These are phyloP conservation scores for Seira ritae DNA, from an alignment of 2,888 invertebrate genomes.

Conservation along the genomic window DNA sequence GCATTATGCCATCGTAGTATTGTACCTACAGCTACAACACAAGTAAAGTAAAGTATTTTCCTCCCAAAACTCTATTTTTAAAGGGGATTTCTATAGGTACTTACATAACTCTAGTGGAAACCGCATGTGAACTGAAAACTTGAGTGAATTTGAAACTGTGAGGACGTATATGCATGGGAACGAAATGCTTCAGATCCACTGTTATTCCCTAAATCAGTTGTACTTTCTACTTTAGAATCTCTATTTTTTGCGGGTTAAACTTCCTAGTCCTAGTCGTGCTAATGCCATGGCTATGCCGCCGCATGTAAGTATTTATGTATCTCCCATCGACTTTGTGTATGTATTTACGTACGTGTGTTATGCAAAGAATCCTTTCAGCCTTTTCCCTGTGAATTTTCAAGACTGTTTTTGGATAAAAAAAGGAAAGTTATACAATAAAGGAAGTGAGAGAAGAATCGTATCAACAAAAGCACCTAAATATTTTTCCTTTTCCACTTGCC, in stretches of 20 bases:
- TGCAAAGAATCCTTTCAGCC: neutral
- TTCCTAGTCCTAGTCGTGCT: too few relatives aligned
- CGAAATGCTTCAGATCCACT: too few relatives aligned
- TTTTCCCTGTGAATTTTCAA: neutral
- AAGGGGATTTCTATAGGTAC: too few relatives aligned
- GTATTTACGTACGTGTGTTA: neutral
- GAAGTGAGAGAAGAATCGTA: neutral
- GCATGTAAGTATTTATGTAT: too few relatives aligned
- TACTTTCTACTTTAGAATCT: neutral
- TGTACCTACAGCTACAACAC: too few relatives aligned
- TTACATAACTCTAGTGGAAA: neutral
- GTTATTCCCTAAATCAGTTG: neutral
- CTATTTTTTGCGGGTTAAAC: too few relatives aligned
- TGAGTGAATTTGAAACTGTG: neutral
- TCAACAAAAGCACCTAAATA: conserved; percentile 6
- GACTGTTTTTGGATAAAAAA: neutral
- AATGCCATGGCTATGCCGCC: too few relatives aligned
- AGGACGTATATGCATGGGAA: too few relatives aligned
- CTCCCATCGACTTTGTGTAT: too few relatives aligned
- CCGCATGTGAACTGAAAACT: conserved; percentile 2
- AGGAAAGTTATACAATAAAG: neutral
- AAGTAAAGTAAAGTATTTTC: too few relatives aligned
- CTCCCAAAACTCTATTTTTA: too few relatives aligned
- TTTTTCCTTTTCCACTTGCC: neutral
- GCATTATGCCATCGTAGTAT: neutral